These are phyloP conservation scores for chimpanzee (Pan troglodytes) DNA, from an alignment of 2,113 vertebrate genomes.

Conservation along the genomic window NHGRI_mPanTro3-v2.1_pri NC_072410.2:93152501-93153000, in stretches of 20 bases:
- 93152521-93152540: constrained; percentile 34
- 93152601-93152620: background rate
- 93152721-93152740: background rate
- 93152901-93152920: background rate
- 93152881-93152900: background rate
- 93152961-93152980: background rate
- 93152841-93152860: background rate
- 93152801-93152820: background rate
- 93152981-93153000: background rate
- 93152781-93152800: background rate
- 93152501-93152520: background rate
- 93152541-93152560: background rate
- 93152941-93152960: constrained; percentile 2
- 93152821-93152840: background rate
- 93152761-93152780: background rate
- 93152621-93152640: background rate
- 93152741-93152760: background rate
- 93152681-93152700: background rate
- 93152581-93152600: background rate
- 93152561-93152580: background rate
- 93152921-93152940: background rate
- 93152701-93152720: background rate
- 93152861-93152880: background rate
- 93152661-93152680: background rate
- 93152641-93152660: background rate